phyloP scores from a whole-genome alignment of 2,888 invertebrate genomes.

The Calliphora vomitoria region DNA sequence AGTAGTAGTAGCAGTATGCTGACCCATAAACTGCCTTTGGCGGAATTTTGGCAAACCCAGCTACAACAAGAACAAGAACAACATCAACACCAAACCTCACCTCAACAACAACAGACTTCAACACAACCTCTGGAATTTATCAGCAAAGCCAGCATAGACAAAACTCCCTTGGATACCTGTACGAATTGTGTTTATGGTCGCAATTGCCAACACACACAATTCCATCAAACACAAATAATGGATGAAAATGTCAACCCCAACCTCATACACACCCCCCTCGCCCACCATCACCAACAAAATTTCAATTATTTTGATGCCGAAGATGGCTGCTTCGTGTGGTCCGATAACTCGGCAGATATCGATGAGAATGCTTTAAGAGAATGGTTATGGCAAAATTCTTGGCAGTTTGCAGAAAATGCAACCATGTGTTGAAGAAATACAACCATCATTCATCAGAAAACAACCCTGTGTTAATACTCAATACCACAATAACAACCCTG shows the following conservation, averaged over 20 bases:
- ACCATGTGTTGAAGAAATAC: conserved; percentile 67
- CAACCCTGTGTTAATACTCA: conserved; percentile 26
- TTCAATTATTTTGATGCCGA: conserved; percentile 67
- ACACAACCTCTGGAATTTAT: conserved; percentile 75
- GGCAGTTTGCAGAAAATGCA: conserved; percentile 72
- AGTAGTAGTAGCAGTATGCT: not conserved
- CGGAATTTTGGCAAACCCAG: conserved; percentile 54
- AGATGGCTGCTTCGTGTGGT: conserved; percentile 71
- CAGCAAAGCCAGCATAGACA: conserved; percentile 81
- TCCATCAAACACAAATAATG: conserved; percentile 73
- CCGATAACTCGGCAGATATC: conserved; percentile 39
- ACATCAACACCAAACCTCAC: conserved; percentile 37
- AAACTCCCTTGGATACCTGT: conserved; percentile 77
- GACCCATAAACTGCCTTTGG: conserved; percentile 53
- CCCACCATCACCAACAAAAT: conserved; percentile 48
- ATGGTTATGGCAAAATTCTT: conserved; percentile 65
- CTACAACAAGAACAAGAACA: conserved; percentile 43
- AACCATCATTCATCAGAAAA: conserved; percentile 20
- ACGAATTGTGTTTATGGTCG: conserved; percentile 81
- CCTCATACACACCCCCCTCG: conserved; percentile 26
- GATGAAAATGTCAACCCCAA: conserved; percentile 33
- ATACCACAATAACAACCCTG: not conserved
- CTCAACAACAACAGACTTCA: conserved; percentile 27
- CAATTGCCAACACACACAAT: conserved; percentile 84
- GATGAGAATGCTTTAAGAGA: conserved; percentile 62